Percentiles rank a stretch among this genome's conserved stretches.
Conservation (phyloP, 2,888 invertebrate species). For the Disparrhopalites patrizii region DNA sequence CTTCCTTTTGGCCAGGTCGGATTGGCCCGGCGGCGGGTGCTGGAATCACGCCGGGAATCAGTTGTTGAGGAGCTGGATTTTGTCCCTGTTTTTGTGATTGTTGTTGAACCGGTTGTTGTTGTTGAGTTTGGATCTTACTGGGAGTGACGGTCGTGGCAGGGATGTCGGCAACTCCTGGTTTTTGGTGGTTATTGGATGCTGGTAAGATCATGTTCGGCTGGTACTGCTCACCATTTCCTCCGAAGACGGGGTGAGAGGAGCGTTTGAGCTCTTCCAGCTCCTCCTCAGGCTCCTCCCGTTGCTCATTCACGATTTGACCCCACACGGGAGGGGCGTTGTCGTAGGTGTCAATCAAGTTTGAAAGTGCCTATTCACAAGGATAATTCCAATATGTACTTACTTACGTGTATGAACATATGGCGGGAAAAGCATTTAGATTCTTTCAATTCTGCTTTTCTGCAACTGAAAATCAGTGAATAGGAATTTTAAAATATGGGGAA, state of each 20-base stretch:
- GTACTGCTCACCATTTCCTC: conserved; percentile 6
- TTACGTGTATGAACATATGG: too few relatives aligned
- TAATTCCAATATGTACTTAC: too few relatives aligned
- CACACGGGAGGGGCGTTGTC: conserved; percentile 28
- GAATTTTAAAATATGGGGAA: too few relatives aligned
- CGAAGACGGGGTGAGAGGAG: neutral
- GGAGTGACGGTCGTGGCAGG: neutral
- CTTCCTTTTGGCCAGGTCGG: conserved; percentile 44
- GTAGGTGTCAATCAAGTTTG: conserved; percentile 31
- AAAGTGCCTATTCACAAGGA: conserved; percentile 29
- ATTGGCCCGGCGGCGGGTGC: neutral
- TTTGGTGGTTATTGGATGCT: neutral
- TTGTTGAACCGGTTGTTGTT: conserved; percentile 1
- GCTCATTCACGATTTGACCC: conserved; percentile 35
- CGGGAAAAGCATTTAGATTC: too few relatives aligned
- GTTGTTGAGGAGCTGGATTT: neutral
- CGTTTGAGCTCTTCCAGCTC: conserved; percentile 43
- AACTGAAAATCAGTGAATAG: too few relatives aligned
- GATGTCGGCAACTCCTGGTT: neutral
- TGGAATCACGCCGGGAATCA: too few relatives aligned
- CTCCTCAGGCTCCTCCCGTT: conserved; percentile 42
- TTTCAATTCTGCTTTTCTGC: too few relatives aligned
- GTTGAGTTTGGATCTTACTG: neutral
- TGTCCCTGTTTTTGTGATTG: too few relatives aligned
- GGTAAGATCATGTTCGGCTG: neutral